Evolutionary conservation across 2,113 vertebrate species (phyloP).

Genomic region (Dasyprocta punctata): DNA sequence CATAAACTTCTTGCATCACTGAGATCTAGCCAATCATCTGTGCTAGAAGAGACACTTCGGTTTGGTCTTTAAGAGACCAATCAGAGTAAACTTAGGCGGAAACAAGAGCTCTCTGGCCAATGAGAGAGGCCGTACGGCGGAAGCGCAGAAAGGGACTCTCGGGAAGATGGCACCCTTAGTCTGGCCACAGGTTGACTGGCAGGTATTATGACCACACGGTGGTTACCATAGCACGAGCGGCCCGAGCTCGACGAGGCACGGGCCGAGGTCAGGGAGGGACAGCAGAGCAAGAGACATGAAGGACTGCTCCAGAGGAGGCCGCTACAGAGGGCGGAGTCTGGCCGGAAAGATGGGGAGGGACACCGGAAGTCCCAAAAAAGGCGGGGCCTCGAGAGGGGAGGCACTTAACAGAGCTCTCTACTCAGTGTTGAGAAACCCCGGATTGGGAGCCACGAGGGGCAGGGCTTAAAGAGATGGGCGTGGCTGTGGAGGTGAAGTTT

Average conservation of each 20-base stretch:
- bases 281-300: not conserved
- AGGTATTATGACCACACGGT: not conserved
- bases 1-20: not conserved
- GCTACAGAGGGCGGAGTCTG: not conserved
- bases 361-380: not conserved
- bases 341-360: too few relatives aligned
- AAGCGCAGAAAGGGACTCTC: not conserved
- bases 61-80: not conserved
- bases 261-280: not conserved
- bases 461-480: conserved; percentile 33
- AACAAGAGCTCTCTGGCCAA: not conserved
- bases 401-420: not conserved
- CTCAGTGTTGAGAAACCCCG: not conserved
- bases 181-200: conserved; percentile 2
- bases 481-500: conserved; percentile 82
- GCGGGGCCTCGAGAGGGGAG: not conserved
- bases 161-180: conserved; percentile 26
- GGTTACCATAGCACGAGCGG: not conserved
- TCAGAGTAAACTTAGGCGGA: not conserved
- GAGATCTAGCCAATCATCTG: not conserved
- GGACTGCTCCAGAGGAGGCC: not conserved
- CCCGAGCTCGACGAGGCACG: not conserved
- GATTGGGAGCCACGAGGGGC: not conserved
- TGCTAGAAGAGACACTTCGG: not conserved
- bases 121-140: conserved; percentile 60